phyloP scores from a whole-genome alignment of 64 coral and sea anemone species.

The Actinia equina region DNA sequence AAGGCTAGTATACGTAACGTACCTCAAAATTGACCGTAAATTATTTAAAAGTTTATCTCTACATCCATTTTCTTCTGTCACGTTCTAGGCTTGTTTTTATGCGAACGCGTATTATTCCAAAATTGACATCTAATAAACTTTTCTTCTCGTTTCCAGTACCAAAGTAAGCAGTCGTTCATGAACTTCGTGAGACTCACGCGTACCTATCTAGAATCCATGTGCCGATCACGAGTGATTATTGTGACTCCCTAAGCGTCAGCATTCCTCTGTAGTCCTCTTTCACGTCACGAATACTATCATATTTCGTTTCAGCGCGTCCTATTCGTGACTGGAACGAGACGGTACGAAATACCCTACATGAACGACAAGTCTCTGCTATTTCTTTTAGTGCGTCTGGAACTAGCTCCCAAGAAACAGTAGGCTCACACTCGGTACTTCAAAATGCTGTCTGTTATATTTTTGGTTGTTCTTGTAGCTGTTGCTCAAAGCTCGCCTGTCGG shows the following conservation, averaged over 20 bases:
- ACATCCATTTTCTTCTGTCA: no score
- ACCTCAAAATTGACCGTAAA: no score
- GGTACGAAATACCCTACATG: neutral
- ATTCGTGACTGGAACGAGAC: neutral
- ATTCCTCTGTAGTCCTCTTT: neutral
- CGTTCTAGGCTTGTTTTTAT: no score
- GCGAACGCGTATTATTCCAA: no score
- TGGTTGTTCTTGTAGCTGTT: neutral
- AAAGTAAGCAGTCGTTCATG: no score
- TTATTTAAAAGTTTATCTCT: no score
- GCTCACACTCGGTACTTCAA: neutral
- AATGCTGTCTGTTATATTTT: neutral
- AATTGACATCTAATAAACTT: no score
- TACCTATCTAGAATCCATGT: no score
- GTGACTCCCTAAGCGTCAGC: neutral
- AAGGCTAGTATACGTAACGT: no score
- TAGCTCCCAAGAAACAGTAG: conserved; percentile 2
- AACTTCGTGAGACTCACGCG: no score
- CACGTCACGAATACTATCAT: neutral
- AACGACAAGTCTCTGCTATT: neutral
- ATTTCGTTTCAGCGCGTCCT: neutral
- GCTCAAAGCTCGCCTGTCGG: neutral
- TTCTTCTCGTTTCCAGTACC: no score
- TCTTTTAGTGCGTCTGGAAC: neutral
- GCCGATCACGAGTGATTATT: neutral